These are phyloP conservation scores for Mythimna loreyi DNA, from an alignment of 2,888 invertebrate genomes.

Conservation along the genomic window DNA sequence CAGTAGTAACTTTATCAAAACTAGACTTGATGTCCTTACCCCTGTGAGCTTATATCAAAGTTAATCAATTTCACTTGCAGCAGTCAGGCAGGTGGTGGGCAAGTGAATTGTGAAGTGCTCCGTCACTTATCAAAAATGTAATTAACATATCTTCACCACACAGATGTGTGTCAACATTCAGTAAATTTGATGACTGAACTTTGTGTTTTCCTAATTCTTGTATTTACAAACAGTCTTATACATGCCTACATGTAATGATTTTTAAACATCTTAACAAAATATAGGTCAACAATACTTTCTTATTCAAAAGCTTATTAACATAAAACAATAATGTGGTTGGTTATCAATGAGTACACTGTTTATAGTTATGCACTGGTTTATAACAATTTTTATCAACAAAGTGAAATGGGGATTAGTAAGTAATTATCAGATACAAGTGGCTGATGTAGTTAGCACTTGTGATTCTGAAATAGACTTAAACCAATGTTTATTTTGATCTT, in stretches of 20 bases:
- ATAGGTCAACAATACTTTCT: constrained; percentile 27
- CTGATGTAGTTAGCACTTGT: constrained; percentile 37
- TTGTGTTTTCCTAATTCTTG: constrained; percentile 31
- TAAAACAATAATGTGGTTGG: constrained; percentile 12
- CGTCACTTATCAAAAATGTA: constrained; percentile 49
- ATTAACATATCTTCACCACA: constrained; percentile 17
- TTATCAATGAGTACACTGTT: constrained; percentile 26
- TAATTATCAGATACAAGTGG: constrained; percentile 31
- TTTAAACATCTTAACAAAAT: constrained; percentile 27
- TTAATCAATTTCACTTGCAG: constrained; percentile 25
- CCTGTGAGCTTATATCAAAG: constrained; percentile 8
- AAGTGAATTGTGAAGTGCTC: constrained; percentile 30
- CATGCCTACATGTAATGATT: constrained; percentile 13
- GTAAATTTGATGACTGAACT: constrained; percentile 43
- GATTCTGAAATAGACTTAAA: constrained; percentile 28
- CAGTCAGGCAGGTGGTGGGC: constrained; percentile 42
- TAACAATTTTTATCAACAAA: constrained; percentile 45
- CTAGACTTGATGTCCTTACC: not conserved
- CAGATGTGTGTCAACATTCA: constrained; percentile 14
- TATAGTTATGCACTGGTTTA: constrained; percentile 18
- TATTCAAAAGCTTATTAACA: constrained; percentile 22
- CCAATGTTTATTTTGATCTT: constrained; percentile 36
- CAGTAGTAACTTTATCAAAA: not conserved
- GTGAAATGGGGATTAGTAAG: constrained; percentile 42
- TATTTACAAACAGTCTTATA: constrained; percentile 25